Base-by-base conservation (phyloP, 2,113 vertebrate genomes). In the Sinocyclocheilus grahami region DNA sequence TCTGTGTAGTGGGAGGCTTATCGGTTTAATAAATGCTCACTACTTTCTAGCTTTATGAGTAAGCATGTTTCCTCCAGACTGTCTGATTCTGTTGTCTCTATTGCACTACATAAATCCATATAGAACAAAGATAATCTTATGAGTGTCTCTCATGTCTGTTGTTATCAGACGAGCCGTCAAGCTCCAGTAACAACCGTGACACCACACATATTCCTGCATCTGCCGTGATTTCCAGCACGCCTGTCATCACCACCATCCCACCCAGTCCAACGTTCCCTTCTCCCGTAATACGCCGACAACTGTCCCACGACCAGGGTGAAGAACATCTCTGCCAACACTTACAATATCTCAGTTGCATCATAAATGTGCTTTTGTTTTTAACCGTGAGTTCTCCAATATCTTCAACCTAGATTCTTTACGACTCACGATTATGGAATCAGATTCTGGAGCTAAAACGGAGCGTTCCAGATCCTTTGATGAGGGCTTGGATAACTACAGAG, bases 401-500 rank as follows among this genome's bases (percentile, higher is more conserved):
- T 79, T 30, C 18, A 2, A 78, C 9, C 3, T 91, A 99, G 97
- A 98, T 92, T 96, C 97, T 86, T 93, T 97, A 42, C 94, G 96
- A 79, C 94, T 96, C 74, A 95, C 95, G 63, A 92, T 95, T 87
- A 91, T 96, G 78, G 97, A 98, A 86, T 96, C 94, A 46, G 96
- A 98, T 79, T 96, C 46, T 48, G 46, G 46, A 48, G 46, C 97
- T 22, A 99, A 97, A 95, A 96, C 96, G 0, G 98, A 99, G 89
- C 95, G 97, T 71, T 99, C 98, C 14, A 98, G 97, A 90, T 99
- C 98, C 0, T 99, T 95, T 0, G 97, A 99, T 81, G 98, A 99
- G 92, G 98, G 98, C 30, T 93, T 99, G 89, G 97, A 99, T 84
- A 97, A 97, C 92, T 99, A 98, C 89, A 95, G 96, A 90, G 97